Evolutionary conservation across 2,113 vertebrate species (phyloP).

Genomic region (Pimephales promelas): DNA sequence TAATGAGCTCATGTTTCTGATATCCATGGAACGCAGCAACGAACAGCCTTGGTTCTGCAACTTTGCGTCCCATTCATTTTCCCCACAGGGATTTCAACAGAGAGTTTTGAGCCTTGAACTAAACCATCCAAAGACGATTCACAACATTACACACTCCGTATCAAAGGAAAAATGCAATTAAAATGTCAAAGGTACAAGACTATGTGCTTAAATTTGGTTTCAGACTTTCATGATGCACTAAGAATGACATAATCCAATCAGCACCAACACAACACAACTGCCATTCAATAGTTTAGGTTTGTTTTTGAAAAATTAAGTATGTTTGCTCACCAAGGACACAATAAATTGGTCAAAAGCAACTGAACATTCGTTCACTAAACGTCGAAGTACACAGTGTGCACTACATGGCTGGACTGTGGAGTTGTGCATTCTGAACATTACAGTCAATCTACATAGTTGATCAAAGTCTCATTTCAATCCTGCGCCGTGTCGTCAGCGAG

Average conservation of each 20-base stretch:
- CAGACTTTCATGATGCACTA: neutral
- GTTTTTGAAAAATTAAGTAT: no score
- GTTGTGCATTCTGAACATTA: neutral
- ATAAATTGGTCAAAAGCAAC: no score
- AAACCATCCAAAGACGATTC: neutral
- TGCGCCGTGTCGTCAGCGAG: no score
- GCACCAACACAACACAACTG: neutral
- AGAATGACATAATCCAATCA: neutral
- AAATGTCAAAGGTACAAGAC: neutral
- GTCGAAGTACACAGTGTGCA: neutral
- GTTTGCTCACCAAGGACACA: no score
- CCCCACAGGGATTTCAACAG: constrained; percentile 4
- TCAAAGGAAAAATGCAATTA: neutral
- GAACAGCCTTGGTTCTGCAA: neutral
- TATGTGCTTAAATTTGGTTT: neutral
- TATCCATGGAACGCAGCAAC: neutral
- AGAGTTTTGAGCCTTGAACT: neutral
- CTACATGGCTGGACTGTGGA: neutral
- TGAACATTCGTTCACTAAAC: neutral
- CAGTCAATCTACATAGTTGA: neutral
- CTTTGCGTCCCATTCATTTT: neutral
- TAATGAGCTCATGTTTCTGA: neutral
- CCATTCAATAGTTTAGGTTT: neutral
- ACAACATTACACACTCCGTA: neutral
- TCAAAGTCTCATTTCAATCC: no score